Conservation (phyloP, 2,797 vertebrate genomes). For the Glossophaga mutica region DNA sequence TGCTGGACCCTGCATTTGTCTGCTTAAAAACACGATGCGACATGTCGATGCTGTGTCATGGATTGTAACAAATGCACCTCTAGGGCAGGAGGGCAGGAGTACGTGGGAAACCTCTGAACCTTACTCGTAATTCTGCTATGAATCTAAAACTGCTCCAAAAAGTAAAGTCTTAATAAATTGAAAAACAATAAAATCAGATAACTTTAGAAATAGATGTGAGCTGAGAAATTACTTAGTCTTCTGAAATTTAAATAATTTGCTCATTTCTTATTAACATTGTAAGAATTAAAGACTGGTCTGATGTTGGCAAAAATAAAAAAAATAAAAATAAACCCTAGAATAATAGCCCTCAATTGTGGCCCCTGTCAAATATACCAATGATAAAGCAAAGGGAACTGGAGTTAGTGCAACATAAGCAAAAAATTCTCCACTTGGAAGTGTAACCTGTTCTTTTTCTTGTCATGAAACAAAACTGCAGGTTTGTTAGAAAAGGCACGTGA, state of each 20-base stretch:
- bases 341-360: background rate
- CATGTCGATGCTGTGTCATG: no score
- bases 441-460: background rate
- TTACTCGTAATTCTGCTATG: background rate
- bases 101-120: background rate
- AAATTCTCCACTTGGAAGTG: background rate
- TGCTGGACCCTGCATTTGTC: no score
- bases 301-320: background rate
- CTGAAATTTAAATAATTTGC: background rate
- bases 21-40: no score
- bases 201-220: constrained; percentile 8
- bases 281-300: background rate
- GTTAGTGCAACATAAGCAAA: background rate
- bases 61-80: no score
- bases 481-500: background rate
- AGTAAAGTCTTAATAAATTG: background rate
- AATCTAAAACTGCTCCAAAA: background rate
- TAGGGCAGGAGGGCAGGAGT: no score
- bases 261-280: background rate
- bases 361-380: background rate
- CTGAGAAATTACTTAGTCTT: background rate
- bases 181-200: background rate
- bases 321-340: background rate
- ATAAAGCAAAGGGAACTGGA: background rate
- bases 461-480: background rate